phyloP scores from a whole-genome alignment of 1,140 invertebrate species.

The Tetraneura akinire region DNA sequence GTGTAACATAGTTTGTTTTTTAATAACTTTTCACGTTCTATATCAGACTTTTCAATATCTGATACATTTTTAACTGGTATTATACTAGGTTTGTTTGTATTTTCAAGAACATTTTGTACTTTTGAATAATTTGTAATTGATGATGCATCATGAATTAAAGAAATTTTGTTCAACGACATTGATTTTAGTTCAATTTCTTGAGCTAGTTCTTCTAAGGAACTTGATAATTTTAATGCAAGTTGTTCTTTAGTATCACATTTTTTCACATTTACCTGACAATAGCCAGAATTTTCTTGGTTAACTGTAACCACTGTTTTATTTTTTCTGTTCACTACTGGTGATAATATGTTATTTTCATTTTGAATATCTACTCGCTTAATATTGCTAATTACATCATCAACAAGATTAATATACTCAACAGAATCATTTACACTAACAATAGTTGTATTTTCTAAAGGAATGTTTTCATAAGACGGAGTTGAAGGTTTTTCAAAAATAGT shows the following conservation, averaged over 20 bases:
- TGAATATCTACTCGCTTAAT: constrained; percentile 47
- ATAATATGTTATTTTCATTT: constrained; percentile 46
- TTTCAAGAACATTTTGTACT: constrained; percentile 44
- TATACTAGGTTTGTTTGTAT: constrained; percentile 35
- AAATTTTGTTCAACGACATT: constrained; percentile 45
- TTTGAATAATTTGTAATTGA: constrained; percentile 32
- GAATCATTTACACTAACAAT: constrained; percentile 34
- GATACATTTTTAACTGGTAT: constrained; percentile 38
- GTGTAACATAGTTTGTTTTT: constrained; percentile 56
- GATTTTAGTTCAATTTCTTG: constrained; percentile 55
- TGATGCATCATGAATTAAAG: constrained; percentile 18
- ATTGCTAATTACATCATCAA: constrained; percentile 20
- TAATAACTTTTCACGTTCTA: constrained; percentile 8
- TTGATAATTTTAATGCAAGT: constrained; percentile 53
- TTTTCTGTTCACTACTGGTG: constrained; percentile 23
- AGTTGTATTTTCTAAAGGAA: constrained; percentile 50
- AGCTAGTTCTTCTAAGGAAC: constrained; percentile 55
- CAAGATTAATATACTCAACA: constrained; percentile 1
- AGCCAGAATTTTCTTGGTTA: constrained; percentile 51
- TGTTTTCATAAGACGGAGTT: constrained; percentile 53
- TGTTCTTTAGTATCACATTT: constrained; percentile 42
- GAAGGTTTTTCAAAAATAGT: constrained; percentile 52
- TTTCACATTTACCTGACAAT: constrained; percentile 51
- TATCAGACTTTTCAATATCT: constrained; percentile 5
- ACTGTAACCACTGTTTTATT: constrained; percentile 38